phyloP scores from a whole-genome alignment of 2,113 vertebrate species.

The Cochlearius cochlearius region DNA sequence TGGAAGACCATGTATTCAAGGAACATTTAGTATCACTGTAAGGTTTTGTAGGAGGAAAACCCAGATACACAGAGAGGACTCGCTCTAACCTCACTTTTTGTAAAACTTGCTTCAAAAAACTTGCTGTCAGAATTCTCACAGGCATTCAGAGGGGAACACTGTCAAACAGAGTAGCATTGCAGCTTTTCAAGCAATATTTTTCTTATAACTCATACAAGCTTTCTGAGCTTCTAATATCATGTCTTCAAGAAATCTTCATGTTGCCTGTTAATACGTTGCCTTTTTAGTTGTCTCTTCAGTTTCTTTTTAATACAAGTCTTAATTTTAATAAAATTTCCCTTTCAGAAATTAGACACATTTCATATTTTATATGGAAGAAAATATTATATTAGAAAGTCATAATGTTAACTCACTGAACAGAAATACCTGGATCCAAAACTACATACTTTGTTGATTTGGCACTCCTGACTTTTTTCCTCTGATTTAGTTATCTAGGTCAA shows the following conservation, averaged over 20 bases:
- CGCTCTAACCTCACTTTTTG: not conserved
- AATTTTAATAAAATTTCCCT: not conserved
- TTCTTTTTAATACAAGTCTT: not conserved
- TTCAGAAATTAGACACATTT: not conserved
- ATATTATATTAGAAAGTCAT: not conserved
- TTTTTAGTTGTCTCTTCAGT: not conserved
- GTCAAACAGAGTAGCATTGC: not conserved
- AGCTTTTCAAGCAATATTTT: not conserved
- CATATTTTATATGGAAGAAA: not conserved
- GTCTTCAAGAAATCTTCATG: not conserved
- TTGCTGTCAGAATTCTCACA: fast-evolving
- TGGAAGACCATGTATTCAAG: not conserved
- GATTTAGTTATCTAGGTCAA: not conserved
- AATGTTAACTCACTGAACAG: not conserved
- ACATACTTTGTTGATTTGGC: not conserved
- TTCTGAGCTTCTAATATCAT: not conserved
- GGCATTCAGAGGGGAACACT: not conserved
- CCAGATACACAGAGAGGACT: not conserved
- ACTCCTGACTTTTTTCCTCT: not conserved
- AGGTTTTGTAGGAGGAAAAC: not conserved
- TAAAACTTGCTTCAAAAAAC: not conserved
- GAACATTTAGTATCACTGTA: not conserved
- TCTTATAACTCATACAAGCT: not conserved
- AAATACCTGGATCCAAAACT: not conserved
- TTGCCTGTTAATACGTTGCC: not conserved